A percentile compares a stretch with the other conserved stretches of the same genome.
These are phyloP conservation scores for Argyresthia albistria DNA, from an alignment of 2,888 invertebrate species.

Conservation along the genomic window DNA sequence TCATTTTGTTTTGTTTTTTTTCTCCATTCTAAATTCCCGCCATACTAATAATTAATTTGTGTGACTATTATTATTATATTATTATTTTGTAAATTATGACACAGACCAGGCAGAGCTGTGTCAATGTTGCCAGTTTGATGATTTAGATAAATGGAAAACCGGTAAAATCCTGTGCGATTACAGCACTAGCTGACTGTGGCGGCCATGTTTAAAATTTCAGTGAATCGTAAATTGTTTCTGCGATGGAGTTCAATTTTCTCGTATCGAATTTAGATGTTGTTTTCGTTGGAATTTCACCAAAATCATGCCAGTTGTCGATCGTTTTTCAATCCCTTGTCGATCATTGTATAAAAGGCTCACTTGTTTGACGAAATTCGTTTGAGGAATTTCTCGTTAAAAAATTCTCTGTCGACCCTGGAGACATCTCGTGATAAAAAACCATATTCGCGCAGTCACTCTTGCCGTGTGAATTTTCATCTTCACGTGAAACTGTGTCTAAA, in stretches of 20 bases:
- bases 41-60: too few species aligned
- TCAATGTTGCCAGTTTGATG: neutral
- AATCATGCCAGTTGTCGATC: conserved; percentile 65
- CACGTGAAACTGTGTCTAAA: conserved; percentile 57
- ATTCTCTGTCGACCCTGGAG: conserved; percentile 62
- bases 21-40: too few species aligned
- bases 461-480: conserved; percentile 52
- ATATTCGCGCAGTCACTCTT: conserved; percentile 26
- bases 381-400: conserved; percentile 50
- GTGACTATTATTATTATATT: too few species aligned
- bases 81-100: too few species aligned
- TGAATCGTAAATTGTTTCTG: conserved; percentile 17
- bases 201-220: conserved; percentile 2
- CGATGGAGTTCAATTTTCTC: conserved; percentile 71
- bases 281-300: conserved; percentile 61
- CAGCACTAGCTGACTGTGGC: neutral
- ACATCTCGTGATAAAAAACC: conserved; percentile 69
- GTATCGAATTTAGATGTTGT: conserved; percentile 59
- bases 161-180: neutral
- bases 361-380: conserved; percentile 66
- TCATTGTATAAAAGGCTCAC: conserved; percentile 60
- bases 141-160: neutral
- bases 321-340: conserved; percentile 56
- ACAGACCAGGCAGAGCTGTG: too few species aligned
- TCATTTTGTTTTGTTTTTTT: too few species aligned